phyloP scores from a whole-genome alignment of 2,797 vertebrate genomes.

The Dromococcyx pavoninus region DNA sequence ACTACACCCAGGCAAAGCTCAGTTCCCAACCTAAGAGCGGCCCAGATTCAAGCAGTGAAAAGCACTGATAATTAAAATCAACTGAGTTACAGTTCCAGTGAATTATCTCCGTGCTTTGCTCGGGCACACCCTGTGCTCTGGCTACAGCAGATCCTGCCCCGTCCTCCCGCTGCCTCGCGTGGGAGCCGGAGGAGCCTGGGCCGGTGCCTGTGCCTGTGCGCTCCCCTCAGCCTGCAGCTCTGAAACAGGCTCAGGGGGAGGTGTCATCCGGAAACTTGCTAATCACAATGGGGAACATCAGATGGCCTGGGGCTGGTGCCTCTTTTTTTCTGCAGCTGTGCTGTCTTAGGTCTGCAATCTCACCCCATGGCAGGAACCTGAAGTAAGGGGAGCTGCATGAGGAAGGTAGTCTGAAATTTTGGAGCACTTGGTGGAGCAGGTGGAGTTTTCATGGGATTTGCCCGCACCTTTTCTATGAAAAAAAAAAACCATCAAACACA shows the following conservation, averaged over 20 bases:
- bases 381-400: fast-evolving
- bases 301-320: fast-evolving
- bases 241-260: fast-evolving
- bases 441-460: background rate
- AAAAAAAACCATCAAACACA: background rate
- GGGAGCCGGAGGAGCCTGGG: no score
- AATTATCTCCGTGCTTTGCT: fast-evolving
- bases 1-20: fast-evolving
- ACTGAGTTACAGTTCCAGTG: background rate
- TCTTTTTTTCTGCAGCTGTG: background rate
- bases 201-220: no score
- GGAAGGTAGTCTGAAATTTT: background rate
- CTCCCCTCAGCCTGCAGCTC: background rate
- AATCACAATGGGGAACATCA: fast-evolving
- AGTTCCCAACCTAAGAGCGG: fast-evolving
- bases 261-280: background rate
- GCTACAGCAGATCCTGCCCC: no score
- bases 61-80: fast-evolving
- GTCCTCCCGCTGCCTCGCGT: no score
- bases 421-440: fast-evolving
- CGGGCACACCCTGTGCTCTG: fast-evolving
- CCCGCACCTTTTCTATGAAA: background rate
- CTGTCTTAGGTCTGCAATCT: background rate
- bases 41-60: fast-evolving
- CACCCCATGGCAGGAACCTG: background rate